Evolutionary conservation across 2,113 vertebrate species (phyloP).

Genomic region (Archocentrus centrarchus): DNA sequence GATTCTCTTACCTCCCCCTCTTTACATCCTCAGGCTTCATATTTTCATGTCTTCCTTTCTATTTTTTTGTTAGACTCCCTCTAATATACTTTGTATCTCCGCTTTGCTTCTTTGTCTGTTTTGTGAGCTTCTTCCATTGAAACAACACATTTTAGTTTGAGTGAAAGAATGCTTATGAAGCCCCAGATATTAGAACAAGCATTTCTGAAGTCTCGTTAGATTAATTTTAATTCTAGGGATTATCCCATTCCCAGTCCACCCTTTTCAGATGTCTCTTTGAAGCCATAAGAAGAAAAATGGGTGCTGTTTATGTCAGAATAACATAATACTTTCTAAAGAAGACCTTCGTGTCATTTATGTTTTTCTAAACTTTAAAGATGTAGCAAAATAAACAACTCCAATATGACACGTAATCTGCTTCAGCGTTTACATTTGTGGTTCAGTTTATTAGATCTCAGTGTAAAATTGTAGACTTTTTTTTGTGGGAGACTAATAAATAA

Average conservation of each 20-base stretch:
- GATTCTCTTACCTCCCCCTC: constrained; percentile 3
- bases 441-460: constrained; percentile 22
- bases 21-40: not conserved
- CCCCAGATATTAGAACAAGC: not conserved
- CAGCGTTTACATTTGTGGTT: not conserved
- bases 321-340: not conserved
- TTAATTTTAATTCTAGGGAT: not conserved
- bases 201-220: not conserved
- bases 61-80: constrained; percentile 19
- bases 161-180: not conserved
- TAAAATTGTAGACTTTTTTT: constrained; percentile 41
- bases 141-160: not conserved
- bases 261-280: not conserved
- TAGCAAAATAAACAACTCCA: not conserved
- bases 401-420: not conserved
- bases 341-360: not conserved
- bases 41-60: constrained; percentile 21
- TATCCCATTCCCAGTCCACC: not conserved
- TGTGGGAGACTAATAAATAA: constrained; percentile 51
- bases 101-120: not conserved
- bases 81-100: constrained; percentile 6
- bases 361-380: constrained; percentile 1
- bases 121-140: not conserved
- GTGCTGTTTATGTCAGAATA: not conserved
- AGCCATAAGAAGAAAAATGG: not conserved